phyloP scores from a whole-genome alignment of 2,888 invertebrate genomes.

The Sinodicranocentrus sp. region DNA sequence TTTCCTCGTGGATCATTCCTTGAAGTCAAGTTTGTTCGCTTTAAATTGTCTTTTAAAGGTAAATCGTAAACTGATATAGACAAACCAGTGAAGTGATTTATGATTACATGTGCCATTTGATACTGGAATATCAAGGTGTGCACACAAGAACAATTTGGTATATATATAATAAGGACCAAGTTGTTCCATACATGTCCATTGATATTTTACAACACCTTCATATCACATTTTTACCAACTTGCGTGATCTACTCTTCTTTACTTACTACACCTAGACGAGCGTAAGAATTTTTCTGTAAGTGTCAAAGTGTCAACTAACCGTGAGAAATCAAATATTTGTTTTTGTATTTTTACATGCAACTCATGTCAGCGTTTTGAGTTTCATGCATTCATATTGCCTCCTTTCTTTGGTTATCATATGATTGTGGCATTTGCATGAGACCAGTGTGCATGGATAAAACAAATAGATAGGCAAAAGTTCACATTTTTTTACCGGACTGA shows the following conservation, averaged over 20 bases:
- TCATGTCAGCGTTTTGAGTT: not conserved
- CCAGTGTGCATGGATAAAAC: not conserved
- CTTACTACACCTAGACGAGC: not conserved
- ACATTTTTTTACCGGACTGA: not conserved
- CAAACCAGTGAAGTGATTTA: not conserved
- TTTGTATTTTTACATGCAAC: not conserved
- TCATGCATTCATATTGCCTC: not conserved
- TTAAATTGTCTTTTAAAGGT: not conserved
- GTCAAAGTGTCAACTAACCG: not conserved
- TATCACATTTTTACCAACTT: too few species aligned
- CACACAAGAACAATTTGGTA: not conserved
- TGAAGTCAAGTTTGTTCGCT: not conserved
- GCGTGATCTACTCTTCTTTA: not conserved
- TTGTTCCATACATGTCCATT: too few species aligned
- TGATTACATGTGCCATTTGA: not conserved
- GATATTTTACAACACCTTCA: too few species aligned
- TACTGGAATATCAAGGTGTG: not conserved
- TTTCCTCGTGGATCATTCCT: not conserved
- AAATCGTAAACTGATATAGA: not conserved
- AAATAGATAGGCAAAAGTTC: too few species aligned
- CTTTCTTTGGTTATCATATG: not conserved
- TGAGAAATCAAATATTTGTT: conserved; percentile 23
- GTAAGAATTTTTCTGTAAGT: not conserved
- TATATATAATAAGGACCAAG: too few species aligned
- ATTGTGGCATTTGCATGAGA: not conserved